phyloP scores from a whole-genome alignment of 2,888 invertebrate species.

The Drosophila fungiperda region DNA sequence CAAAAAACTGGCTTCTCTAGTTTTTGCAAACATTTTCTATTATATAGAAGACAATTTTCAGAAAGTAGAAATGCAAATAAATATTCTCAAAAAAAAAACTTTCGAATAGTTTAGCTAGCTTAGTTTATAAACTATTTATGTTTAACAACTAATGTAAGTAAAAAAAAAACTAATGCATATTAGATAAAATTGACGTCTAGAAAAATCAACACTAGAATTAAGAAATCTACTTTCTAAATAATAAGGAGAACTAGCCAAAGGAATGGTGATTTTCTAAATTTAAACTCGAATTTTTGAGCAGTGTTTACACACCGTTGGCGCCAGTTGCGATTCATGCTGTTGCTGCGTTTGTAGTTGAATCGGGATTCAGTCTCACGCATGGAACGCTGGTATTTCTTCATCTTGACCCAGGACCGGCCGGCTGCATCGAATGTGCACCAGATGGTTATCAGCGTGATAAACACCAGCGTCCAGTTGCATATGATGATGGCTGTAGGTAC shows the following conservation, averaged over 20 bases:
- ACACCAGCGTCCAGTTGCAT: conserved; percentile 91
- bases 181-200: not conserved
- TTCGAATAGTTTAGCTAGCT: not conserved
- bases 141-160: not conserved
- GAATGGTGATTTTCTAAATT: not conserved
- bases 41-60: not conserved
- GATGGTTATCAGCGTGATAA: conserved; percentile 90
- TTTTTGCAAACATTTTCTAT: not conserved
- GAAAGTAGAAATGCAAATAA: not conserved
- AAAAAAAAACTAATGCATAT: not conserved
- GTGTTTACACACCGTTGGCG: conserved; percentile 89
- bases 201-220: not conserved
- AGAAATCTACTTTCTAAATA: not conserved
- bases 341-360: conserved; percentile 91
- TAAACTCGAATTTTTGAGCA: not conserved
- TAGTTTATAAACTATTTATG: not conserved
- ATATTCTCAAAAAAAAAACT: not conserved
- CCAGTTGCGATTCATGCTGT: conserved; percentile 92
- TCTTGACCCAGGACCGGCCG: conserved; percentile 95
- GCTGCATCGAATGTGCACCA: conserved; percentile 95
- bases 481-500: conserved; percentile 88
- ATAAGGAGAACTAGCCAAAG: not conserved
- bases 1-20: too few species aligned
- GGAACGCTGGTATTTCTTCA: conserved; percentile 94
- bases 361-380: conserved; percentile 91